phyloP scores from a whole-genome alignment of 2,888 invertebrate genomes.

The Dryococelus australis region DNA sequence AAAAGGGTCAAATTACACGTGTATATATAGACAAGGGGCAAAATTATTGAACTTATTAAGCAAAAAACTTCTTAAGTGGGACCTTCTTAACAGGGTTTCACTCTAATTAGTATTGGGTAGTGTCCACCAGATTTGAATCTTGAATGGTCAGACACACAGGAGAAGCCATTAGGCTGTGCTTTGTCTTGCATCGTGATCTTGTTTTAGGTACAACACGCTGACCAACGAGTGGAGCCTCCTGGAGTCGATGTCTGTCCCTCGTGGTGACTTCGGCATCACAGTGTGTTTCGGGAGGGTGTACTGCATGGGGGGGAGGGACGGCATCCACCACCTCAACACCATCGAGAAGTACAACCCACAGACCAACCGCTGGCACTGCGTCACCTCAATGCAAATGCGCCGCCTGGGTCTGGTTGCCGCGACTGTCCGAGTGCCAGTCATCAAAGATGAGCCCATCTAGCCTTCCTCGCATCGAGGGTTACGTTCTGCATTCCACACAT shows the following conservation, averaged over 20 bases:
- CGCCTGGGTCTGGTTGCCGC: constrained; percentile 51
- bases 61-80: no score
- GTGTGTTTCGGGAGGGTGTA: constrained; percentile 53
- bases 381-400: constrained; percentile 48
- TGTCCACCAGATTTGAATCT: no score
- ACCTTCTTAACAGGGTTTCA: no score
- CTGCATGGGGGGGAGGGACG: constrained; percentile 54
- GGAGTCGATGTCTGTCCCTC: constrained; percentile 52
- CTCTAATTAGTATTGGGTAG: no score
- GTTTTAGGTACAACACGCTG: constrained; percentile 51
- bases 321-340: constrained; percentile 53
- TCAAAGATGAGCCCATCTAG: constrained; percentile 18
- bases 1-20: no score
- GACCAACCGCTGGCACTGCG: constrained; percentile 54
- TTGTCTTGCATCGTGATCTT: no score
- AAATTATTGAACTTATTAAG: no score
- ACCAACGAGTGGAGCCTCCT: constrained; percentile 53
- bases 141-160: no score
- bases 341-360: constrained; percentile 55
- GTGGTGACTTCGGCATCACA: constrained; percentile 53
- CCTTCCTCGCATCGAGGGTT: not conserved
- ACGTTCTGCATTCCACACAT: no score
- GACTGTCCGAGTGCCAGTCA: constrained; percentile 49
- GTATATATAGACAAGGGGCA: no score
- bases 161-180: no score